Evolutionary conservation across 2,797 vertebrate species (phyloP).

Genomic region (Channa striata): DNA sequence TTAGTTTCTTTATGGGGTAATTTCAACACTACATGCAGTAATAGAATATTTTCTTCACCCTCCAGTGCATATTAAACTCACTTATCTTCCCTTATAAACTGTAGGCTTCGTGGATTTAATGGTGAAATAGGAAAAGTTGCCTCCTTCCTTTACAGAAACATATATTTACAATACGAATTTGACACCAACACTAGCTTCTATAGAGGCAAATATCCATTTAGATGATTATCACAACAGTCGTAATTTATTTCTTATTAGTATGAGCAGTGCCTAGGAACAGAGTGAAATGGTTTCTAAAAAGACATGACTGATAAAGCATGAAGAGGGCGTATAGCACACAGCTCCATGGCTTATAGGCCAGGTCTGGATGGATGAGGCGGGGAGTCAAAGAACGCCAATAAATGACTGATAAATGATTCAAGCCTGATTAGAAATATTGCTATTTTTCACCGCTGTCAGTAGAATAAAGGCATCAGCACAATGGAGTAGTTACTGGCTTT

Average conservation of each 20-base stretch:
- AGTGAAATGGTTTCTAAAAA: constrained; percentile 23
- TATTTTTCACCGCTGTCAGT: constrained; percentile 98
- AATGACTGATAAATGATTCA: constrained; percentile 97
- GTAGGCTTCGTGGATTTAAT: constrained; percentile 87
- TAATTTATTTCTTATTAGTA: constrained; percentile 37
- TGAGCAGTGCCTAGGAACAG: constrained; percentile 11
- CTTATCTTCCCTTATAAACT: constrained; percentile 99
- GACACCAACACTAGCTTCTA: constrained; percentile 46
- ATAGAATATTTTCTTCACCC: constrained; percentile 99
- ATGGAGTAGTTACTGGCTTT: constrained; percentile 97
- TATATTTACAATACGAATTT: constrained; percentile 64
- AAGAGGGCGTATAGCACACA: constrained; percentile 8
- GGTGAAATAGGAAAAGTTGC: constrained; percentile 73
- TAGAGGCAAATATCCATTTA: constrained; percentile 38
- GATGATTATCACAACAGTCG: constrained; percentile 27
- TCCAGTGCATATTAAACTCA: constrained; percentile 99
- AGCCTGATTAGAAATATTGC: constrained; percentile 98
- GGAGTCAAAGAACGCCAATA: constrained; percentile 91
- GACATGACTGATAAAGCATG: constrained; percentile 37
- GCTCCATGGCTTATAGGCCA: constrained; percentile 50
- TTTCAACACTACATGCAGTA: constrained; percentile 97
- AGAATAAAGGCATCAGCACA: constrained; percentile 97
- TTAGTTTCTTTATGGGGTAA: constrained; percentile 99
- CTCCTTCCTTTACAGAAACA: constrained; percentile 57
- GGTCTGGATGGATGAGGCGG: constrained; percentile 68